Evolutionary conservation across 2,888 invertebrate species (phyloP).

Genomic region (Lasioglossum malachurum): DNA sequence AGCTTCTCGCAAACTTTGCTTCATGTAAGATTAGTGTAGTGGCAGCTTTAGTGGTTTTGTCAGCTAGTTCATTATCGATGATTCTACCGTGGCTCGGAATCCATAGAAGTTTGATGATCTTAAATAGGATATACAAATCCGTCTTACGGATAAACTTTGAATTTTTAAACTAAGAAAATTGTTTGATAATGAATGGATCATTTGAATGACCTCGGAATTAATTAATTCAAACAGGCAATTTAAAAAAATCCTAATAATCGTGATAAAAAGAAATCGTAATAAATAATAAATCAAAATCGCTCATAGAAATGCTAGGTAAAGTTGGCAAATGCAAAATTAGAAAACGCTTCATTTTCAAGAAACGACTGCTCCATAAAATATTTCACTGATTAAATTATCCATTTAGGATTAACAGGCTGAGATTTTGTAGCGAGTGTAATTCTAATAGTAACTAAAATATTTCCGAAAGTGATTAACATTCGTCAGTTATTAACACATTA

Average conservation of each 20-base stretch:
- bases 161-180: neutral
- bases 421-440: neutral
- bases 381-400: too few relatives aligned
- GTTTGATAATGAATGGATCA: neutral
- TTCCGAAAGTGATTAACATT: neutral
- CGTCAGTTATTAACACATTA: too few relatives aligned
- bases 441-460: neutral
- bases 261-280: neutral
- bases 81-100: neutral
- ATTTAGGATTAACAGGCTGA: neutral
- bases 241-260: too few relatives aligned
- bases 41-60: neutral
- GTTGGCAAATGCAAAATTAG: neutral
- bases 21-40: neutral
- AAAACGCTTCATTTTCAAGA: neutral
- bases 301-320: neutral
- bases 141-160: neutral
- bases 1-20: neutral
- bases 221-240: neutral
- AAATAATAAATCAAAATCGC: neutral
- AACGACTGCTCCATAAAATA: too few relatives aligned
- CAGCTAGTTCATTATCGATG: neutral
- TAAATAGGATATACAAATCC: neutral
- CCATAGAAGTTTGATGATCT: neutral
- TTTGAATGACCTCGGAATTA: neutral